These are phyloP conservation scores for Prolemur simus DNA, from an alignment of 2,113 vertebrate species.

Conservation along the genomic window DNA sequence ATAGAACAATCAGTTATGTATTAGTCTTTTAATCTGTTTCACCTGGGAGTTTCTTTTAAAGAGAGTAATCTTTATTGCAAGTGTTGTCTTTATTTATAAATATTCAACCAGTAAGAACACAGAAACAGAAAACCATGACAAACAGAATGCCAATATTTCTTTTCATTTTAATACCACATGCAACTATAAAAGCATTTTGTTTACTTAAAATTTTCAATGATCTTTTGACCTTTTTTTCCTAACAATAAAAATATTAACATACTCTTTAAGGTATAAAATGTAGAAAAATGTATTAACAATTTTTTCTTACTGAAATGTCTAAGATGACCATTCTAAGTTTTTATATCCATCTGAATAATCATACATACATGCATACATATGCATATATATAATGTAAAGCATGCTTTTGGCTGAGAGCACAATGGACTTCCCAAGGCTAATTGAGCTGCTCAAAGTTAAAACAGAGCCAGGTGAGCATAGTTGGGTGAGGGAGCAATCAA, in stretches of 20 bases:
- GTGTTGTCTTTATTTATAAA: conserved; percentile 36
- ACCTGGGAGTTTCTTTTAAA: neutral
- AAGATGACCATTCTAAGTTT: neutral
- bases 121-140: neutral
- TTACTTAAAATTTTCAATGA: neutral
- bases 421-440: no score
- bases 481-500: no score
- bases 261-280: neutral
- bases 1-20: conserved; percentile 5
- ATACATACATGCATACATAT: neutral
- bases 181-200: neutral
- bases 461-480: no score
- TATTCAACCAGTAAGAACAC: neutral
- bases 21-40: conserved; percentile 58
- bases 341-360: neutral
- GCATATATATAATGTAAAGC: neutral
- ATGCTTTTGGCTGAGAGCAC: no score
- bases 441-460: no score
- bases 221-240: neutral
- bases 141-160: neutral
- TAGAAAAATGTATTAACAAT: neutral
- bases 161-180: neutral
- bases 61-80: neutral
- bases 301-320: neutral
- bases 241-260: neutral